These are phyloP conservation scores for Stomorhina lunata DNA, from an alignment of 2,888 invertebrate species.

Conservation along the genomic window DNA sequence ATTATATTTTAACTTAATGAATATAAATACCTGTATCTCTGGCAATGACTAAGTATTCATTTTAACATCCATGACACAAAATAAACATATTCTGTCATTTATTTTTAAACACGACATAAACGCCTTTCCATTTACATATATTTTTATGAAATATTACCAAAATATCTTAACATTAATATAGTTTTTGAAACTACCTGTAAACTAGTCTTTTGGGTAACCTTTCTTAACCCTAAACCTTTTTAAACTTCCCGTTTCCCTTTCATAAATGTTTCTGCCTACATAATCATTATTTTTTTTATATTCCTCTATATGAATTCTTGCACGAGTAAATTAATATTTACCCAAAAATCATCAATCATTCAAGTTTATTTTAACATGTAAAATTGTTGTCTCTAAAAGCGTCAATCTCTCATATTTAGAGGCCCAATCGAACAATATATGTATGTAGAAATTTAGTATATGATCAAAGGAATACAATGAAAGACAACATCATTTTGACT, in stretches of 20 bases:
- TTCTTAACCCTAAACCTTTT: slow-evolving; percentile 1
- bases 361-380: slow-evolving; percentile 15
- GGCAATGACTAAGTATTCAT: too few species aligned
- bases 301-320: slow-evolving; percentile 2
- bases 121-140: not conserved
- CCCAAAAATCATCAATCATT: slow-evolving; percentile 56
- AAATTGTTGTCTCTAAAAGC: slow-evolving; percentile 53
- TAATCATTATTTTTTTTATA: slow-evolving; percentile 20
- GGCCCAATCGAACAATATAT: not conserved
- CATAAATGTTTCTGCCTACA: not conserved
- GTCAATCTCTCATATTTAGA: slow-evolving; percentile 49
- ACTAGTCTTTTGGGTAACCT: slow-evolving; percentile 1
- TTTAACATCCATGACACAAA: too few species aligned
- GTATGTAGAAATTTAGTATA: too few species aligned
- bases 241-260: not conserved
- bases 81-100: not conserved
- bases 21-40: too few species aligned
- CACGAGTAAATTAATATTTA: not conserved
- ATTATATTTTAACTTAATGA: too few species aligned
- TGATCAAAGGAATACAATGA: too few species aligned
- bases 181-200: slow-evolving; percentile 11
- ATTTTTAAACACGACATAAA: not conserved
- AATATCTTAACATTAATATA: not conserved
- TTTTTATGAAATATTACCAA: not conserved
- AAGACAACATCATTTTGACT: slow-evolving; percentile 2